These are phyloP conservation scores for Acanthiza pusilla DNA, from an alignment of 2,797 vertebrate species.

Conservation along the genomic window DNA sequence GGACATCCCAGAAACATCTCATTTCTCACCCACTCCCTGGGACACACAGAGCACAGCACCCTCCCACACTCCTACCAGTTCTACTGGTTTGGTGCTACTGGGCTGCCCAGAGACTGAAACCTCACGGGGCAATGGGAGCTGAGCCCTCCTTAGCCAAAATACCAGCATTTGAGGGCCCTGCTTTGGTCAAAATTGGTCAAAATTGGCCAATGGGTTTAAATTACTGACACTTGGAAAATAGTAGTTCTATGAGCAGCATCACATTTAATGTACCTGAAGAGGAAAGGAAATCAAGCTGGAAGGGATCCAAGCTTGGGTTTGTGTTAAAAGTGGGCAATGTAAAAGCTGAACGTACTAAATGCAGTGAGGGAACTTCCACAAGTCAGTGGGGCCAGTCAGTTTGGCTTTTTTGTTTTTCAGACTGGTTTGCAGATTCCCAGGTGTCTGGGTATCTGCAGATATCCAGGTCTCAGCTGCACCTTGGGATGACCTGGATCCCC, in stretches of 20 bases:
- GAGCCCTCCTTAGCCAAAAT: neutral
- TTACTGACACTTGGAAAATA: neutral
- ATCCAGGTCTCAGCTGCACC: neutral
- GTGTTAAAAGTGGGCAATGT: rapidly evolving
- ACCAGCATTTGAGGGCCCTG: neutral
- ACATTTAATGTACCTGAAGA: neutral
- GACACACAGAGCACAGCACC: neutral
- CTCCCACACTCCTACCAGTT: neutral
- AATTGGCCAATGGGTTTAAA: neutral
- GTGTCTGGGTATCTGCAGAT: neutral
- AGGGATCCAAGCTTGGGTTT: neutral
- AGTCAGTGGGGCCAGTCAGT: neutral
- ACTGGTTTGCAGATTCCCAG: neutral
- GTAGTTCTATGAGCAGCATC: neutral
- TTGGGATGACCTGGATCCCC: neutral
- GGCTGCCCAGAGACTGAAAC: neutral
- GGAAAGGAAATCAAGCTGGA: neutral
- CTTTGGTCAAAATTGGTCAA: neutral
- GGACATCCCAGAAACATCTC: neutral
- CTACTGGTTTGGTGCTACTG: neutral
- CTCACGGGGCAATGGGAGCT: neutral
- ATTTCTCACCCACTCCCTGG: rapidly evolving
- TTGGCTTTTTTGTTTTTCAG: neutral
- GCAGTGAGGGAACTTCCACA: neutral
- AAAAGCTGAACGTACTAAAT: neutral